phyloP scores from a whole-genome alignment of 1,140 invertebrate species.

The Nylanderia fulva region DNA sequence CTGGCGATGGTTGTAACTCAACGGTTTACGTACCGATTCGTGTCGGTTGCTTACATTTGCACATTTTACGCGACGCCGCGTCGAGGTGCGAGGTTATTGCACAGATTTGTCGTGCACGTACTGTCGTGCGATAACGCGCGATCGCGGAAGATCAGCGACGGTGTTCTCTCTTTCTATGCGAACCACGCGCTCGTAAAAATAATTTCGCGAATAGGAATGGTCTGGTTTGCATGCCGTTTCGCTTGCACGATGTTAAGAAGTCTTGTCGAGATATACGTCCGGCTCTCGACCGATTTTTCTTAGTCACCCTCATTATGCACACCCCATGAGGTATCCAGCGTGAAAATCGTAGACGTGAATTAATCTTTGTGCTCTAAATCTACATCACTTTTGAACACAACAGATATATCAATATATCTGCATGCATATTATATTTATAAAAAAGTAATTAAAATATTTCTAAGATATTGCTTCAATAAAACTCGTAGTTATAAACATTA shows the following conservation, averaged over 20 bases:
- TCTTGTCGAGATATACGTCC: constrained; percentile 48
- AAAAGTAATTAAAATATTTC: neutral
- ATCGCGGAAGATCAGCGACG: constrained; percentile 65
- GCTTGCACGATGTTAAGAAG: constrained; percentile 43
- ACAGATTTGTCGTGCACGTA: constrained; percentile 72
- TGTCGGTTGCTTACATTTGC: constrained; percentile 70
- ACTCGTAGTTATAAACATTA: neutral
- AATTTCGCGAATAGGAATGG: constrained; percentile 72
- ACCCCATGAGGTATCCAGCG: constrained; percentile 36
- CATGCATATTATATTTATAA: neutral
- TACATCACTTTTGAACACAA: constrained; percentile 16
- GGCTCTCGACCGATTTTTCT: constrained; percentile 41
- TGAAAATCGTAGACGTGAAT: constrained; percentile 49
- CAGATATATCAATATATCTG: neutral
- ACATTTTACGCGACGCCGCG: constrained; percentile 70
- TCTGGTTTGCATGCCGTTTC: constrained; percentile 64
- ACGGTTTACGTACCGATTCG: constrained; percentile 76
- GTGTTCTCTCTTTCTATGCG: neutral
- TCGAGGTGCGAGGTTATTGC: constrained; percentile 71
- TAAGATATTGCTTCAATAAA: neutral
- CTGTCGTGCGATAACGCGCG: constrained; percentile 58
- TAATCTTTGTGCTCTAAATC: constrained; percentile 46
- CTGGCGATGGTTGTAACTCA: constrained; percentile 71
- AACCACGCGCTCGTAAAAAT: constrained; percentile 48
- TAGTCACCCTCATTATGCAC: constrained; percentile 59